Evolutionary conservation across 2,888 invertebrate species (phyloP).

Genomic region (Phorcus lineatus): DNA sequence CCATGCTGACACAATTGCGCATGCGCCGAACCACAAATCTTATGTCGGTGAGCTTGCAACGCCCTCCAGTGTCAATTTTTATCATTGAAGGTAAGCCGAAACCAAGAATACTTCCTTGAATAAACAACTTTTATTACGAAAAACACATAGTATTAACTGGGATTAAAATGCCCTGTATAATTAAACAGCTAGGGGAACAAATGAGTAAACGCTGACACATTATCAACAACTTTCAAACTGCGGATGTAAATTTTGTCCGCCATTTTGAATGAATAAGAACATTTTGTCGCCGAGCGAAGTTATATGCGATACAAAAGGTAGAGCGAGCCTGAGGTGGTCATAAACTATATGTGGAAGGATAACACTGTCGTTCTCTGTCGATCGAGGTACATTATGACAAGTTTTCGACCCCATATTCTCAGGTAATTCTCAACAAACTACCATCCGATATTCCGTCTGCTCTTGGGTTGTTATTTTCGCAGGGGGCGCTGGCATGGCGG

Average conservation of each 20-base stretch:
- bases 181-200: no score
- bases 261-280: not conserved
- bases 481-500: slow-evolving; percentile 56
- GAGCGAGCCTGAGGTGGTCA: no score
- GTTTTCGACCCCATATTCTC: no score
- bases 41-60: slow-evolving; percentile 1
- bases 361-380: no score
- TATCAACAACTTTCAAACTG: not conserved
- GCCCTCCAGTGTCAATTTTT: slow-evolving; percentile 24
- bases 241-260: slow-evolving; percentile 6
- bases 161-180: no score
- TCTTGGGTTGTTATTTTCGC: slow-evolving; percentile 26
- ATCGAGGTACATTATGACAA: no score
- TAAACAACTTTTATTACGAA: no score
- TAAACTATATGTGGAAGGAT: no score
- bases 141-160: no score
- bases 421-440: not conserved
- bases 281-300: no score
- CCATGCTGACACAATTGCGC: not conserved
- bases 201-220: no score
- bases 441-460: not conserved
- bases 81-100: not conserved
- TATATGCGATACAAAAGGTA: no score
- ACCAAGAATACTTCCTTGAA: not conserved
- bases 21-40: not conserved